Conservation (phyloP, 2,888 invertebrate genomes). For the Nesidiocoris tenuis region DNA sequence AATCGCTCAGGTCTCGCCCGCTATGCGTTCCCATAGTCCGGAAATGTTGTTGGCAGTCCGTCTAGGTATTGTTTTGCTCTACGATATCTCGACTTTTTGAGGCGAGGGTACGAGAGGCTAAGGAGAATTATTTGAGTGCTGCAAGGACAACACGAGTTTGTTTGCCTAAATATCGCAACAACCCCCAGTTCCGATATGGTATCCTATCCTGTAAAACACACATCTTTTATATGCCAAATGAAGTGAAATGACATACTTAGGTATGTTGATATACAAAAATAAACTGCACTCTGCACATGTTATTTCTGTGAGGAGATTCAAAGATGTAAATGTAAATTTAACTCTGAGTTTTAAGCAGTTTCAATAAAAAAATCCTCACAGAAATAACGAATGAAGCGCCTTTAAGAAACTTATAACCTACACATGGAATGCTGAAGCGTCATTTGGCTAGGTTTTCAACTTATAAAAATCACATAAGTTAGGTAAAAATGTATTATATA, state of each 20-base stretch:
- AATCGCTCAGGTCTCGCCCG: background rate
- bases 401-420: background rate
- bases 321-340: too few relatives aligned
- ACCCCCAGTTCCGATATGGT: constrained; percentile 31
- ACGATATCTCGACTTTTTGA: background rate
- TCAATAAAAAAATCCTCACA: constrained; percentile 2
- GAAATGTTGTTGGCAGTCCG: constrained; percentile 11
- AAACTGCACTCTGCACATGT: too few relatives aligned
- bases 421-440: constrained; percentile 28
- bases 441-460: constrained; percentile 21
- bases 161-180: constrained; percentile 24
- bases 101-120: background rate
- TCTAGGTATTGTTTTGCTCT: background rate
- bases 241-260: too few relatives aligned
- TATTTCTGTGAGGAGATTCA: too few relatives aligned
- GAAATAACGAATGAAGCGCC: background rate
- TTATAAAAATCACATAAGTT: too few relatives aligned
- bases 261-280: too few relatives aligned
- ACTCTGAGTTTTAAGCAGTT: too few relatives aligned
- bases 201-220: constrained; percentile 39
- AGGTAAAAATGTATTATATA: too few relatives aligned
- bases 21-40: constrained; percentile 23
- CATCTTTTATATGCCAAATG: constrained; percentile 2
- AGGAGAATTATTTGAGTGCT: constrained; percentile 27
- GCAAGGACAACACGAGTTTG: constrained; percentile 31